phyloP scores from a whole-genome alignment of 2,888 invertebrate genomes.

The Chymomyza amoena region DNA sequence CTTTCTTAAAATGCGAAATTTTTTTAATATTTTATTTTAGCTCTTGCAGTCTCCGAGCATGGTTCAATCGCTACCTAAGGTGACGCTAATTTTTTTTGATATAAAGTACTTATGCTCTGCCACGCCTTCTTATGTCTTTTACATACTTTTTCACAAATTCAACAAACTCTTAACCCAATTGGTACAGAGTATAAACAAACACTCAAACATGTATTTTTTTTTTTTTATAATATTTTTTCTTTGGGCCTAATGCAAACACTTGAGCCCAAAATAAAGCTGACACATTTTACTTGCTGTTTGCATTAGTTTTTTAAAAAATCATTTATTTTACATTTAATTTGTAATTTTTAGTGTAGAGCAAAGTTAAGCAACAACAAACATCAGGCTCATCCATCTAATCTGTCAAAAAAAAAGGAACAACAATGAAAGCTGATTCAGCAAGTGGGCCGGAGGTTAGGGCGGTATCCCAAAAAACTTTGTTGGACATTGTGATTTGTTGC shows the following conservation, averaged over 20 bases:
- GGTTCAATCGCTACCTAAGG: too few species aligned
- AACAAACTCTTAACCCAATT: too few species aligned
- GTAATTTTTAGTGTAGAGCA: constrained; percentile 14
- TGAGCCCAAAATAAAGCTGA: neutral
- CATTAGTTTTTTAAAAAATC: constrained; percentile 21
- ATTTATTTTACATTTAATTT: constrained; percentile 53
- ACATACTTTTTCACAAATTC: too few species aligned
- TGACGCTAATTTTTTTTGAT: too few species aligned
- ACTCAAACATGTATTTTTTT: too few species aligned
- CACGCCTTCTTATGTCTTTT: too few species aligned
- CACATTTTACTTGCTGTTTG: constrained; percentile 4
- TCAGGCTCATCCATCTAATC: neutral
- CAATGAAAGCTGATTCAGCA: neutral
- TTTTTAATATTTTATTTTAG: too few species aligned
- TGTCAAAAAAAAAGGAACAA: too few species aligned
- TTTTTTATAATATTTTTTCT: constrained; percentile 12
- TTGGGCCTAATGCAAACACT: neutral
- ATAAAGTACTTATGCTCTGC: too few species aligned
- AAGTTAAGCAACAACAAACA: neutral
- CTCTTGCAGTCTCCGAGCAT: too few species aligned
- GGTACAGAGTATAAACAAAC: too few species aligned
- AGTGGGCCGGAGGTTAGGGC: neutral
- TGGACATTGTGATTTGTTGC: neutral
- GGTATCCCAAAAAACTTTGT: neutral
- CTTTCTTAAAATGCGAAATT: too few species aligned